A percentile compares a stretch with the other conserved stretches of the same genome.
phyloP scores from a whole-genome alignment of 2,113 vertebrate genomes.

The Lasiurus cinereus region DNA sequence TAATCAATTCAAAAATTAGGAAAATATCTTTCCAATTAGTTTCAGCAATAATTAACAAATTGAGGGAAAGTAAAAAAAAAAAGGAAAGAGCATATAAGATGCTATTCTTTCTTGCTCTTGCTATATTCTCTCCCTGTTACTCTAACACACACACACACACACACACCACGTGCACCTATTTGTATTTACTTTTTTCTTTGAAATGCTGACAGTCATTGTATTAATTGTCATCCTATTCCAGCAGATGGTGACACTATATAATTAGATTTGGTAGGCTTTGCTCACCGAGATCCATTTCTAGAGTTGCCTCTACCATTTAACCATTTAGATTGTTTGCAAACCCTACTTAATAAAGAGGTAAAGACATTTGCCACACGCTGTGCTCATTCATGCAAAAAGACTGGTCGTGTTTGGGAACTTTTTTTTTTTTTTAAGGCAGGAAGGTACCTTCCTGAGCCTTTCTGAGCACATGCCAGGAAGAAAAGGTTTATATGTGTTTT shows the following conservation, averaged over 20 bases:
- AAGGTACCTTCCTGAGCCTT: constrained; percentile 44
- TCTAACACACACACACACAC: neutral
- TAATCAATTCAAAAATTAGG: constrained; percentile 61
- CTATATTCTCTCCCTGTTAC: neutral
- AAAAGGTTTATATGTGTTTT: neutral
- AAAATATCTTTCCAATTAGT: constrained; percentile 40
- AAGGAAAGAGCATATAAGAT: neutral
- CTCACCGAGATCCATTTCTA: constrained; percentile 82
- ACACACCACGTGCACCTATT: neutral
- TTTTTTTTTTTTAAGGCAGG: constrained; percentile 2
- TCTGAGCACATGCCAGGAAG: constrained; percentile 17
- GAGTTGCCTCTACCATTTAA: constrained; percentile 82
- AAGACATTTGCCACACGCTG: constrained; percentile 83
- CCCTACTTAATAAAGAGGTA: constrained; percentile 82
- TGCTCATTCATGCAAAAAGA: constrained; percentile 84
- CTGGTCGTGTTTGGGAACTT: constrained; percentile 18
- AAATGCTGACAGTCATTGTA: constrained; percentile 64
- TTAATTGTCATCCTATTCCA: constrained; percentile 75
- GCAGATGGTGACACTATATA: constrained; percentile 80
- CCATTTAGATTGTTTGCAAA: constrained; percentile 88
- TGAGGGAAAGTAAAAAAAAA: neutral
- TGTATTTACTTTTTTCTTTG: constrained; percentile 3
- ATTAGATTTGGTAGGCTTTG: constrained; percentile 83
- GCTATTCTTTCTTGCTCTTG: neutral
- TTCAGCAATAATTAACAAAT: neutral